Percentiles rank a stretch among this genome's conserved stretches.
These are phyloP conservation scores for Lasioglossum vierecki DNA, from an alignment of 2,888 invertebrate species.

Conservation along the genomic window DNA sequence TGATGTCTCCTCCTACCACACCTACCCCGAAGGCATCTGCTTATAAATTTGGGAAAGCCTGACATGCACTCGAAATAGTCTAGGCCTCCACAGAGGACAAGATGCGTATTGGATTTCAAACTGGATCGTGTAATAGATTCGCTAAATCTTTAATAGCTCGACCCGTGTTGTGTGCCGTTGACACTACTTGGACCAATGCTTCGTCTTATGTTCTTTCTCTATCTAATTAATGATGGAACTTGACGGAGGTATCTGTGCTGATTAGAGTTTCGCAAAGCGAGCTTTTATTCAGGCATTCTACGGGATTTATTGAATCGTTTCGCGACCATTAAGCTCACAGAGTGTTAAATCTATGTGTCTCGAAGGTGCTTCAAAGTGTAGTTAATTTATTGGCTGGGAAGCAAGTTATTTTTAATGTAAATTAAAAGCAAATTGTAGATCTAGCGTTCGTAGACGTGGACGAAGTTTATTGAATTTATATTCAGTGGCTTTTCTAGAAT, in stretches of 20 bases:
- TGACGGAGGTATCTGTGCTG: too few relatives aligned
- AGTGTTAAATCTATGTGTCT: background rate
- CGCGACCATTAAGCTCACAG: background rate
- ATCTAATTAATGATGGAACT: background rate
- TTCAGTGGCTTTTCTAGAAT: background rate
- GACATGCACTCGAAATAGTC: conserved; percentile 81
- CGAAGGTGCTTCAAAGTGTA: background rate
- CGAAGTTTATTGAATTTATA: background rate
- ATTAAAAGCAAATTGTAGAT: background rate
- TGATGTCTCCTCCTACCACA: conserved; percentile 69
- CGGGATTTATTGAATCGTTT: background rate
- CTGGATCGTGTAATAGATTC: conserved; percentile 49
- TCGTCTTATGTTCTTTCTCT: background rate
- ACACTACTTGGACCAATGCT: background rate
- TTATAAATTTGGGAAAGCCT: conserved; percentile 82
- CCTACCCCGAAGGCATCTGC: conserved; percentile 73
- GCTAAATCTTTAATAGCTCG: conserved; percentile 25
- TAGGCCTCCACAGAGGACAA: conserved; percentile 66
- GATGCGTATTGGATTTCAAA: conserved; percentile 77
- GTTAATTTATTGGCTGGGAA: background rate
- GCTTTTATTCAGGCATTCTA: background rate
- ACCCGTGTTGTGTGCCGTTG: background rate
- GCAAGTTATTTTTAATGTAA: background rate
- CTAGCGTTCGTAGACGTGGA: background rate
- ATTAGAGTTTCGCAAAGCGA: background rate